Evolutionary conservation across 2,113 vertebrate species (phyloP), one percentile per base, ranked within the genome.

Genomic region (Hypanus sabinus): DNA sequence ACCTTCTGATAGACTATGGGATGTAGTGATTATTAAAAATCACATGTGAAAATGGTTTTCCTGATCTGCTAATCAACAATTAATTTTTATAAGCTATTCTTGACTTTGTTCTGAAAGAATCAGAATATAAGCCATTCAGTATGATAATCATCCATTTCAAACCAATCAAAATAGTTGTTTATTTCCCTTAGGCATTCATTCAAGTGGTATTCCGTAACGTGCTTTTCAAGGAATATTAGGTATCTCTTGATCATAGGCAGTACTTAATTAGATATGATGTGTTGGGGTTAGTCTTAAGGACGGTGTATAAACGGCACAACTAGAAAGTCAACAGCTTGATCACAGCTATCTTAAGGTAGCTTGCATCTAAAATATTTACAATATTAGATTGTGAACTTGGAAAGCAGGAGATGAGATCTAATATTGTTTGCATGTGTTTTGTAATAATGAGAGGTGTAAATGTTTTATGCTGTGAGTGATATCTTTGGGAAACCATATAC

Each of bases 321-420:
- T 90, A 60, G 30, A 14, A 90, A 33, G 30, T 90, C 85, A 90
- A 33, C 30, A 33, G 62, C 60, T n/a, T 65, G 11, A 62, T 30
- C 83, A 62, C 7, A 33, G 60, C 65, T 90, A 90, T 20, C 65
- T 90, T 36, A 90, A 65, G 62, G 60, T 90, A 65, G 30, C 60
- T 68, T 65, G 60, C 30, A 62, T n/a, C n/a, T 88, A 88, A 90
- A 90, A 90, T 88, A 88, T 65, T 62, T 65, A 88, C 27, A 62
- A n/a, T 90, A 18, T 90, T 87, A 87, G 60, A 14, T 90, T 33
- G n/a, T 62, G 60, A 90, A 65, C 5, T 20, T 33, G n/a, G 16
- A 65, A 65, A 60, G 57, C 30, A 90, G 38, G 85, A 90, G 33
- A 65, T 65, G 33, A 62, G 83, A 62, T 11, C 55, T 87, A n/a